These are phyloP conservation scores for Cephus rjabovi DNA, from an alignment of 2,888 invertebrate species.

Conservation along the genomic window DNA sequence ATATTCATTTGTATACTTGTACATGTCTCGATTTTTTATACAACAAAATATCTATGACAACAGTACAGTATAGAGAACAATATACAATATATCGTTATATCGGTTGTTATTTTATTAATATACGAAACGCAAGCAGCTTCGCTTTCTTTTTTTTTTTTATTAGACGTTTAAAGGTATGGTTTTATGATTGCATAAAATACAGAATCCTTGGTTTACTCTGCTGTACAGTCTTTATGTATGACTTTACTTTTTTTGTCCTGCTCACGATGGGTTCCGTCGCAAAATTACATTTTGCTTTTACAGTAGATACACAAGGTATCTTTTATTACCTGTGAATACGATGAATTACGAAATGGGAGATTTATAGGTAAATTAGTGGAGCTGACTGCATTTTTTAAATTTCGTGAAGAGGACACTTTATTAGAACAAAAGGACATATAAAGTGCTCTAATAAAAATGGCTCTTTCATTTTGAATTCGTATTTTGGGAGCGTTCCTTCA, in stretches of 20 bases:
- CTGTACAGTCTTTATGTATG: constrained; percentile 46
- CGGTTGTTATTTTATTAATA: constrained; percentile 51
- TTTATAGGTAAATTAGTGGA: not conserved
- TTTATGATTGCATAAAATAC: constrained; percentile 52
- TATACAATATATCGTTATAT: constrained; percentile 56
- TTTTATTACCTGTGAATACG: not conserved
- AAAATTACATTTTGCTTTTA: not conserved
- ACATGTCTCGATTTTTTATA: constrained; percentile 51
- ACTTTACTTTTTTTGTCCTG: not conserved
- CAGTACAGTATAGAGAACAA: constrained; percentile 58
- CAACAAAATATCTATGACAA: constrained; percentile 66
- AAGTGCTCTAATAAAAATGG: not conserved
- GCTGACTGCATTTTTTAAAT: not conserved
- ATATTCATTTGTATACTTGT: constrained; percentile 63
- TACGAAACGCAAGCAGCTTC: constrained; percentile 48
- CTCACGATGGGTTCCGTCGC: not conserved
- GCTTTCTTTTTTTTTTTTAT: constrained; percentile 35
- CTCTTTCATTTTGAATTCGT: too few relatives aligned
- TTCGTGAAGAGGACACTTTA: not conserved
- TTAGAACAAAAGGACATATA: not conserved
- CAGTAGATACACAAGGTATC: not conserved
- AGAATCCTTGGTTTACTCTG: constrained; percentile 38
- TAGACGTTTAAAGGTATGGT: constrained; percentile 42
- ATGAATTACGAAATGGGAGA: not conserved
- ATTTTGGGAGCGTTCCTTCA: not conserved